Evolutionary conservation across 2,113 vertebrate species (phyloP).

Genomic region (Bolborhynchus lineola): DNA sequence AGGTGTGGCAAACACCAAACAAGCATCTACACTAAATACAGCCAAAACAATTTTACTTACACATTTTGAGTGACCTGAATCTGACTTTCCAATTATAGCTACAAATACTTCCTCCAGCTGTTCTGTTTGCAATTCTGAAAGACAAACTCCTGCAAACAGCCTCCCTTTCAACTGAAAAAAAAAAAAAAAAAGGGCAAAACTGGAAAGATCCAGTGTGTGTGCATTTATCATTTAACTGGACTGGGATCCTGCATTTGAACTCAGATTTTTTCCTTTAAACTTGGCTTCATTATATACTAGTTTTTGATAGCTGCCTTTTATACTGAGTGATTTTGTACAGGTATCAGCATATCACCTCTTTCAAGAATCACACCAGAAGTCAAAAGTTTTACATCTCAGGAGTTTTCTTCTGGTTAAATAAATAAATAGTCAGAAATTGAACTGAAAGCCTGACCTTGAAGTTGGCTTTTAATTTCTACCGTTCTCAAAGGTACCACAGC

Average conservation of each 20-base stretch:
- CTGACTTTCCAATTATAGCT: neutral
- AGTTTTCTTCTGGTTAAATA: neutral
- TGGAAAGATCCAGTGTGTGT: neutral
- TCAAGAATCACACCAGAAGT: neutral
- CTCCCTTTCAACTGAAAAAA: neutral
- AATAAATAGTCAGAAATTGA: neutral
- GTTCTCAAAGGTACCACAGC: neutral
- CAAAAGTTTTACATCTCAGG: neutral
- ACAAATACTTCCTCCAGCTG: neutral
- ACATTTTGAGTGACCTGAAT: neutral
- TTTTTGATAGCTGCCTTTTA: neutral
- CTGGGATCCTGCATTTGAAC: neutral
- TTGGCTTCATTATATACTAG: neutral
- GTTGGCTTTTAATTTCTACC: neutral
- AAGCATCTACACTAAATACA: neutral
- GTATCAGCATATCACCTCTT: neutral
- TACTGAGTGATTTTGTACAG: neutral
- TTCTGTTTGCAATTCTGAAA: neutral
- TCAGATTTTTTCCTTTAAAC: neutral
- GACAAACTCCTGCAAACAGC: neutral
- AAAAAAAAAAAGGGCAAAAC: too few relatives aligned
- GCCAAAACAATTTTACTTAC: neutral
- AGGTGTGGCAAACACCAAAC: neutral
- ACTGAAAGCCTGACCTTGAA: neutral
- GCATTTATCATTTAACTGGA: neutral